Evolutionary conservation across 2,113 vertebrate genomes (phyloP).

Genomic region (Pao palembangensis): DNA sequence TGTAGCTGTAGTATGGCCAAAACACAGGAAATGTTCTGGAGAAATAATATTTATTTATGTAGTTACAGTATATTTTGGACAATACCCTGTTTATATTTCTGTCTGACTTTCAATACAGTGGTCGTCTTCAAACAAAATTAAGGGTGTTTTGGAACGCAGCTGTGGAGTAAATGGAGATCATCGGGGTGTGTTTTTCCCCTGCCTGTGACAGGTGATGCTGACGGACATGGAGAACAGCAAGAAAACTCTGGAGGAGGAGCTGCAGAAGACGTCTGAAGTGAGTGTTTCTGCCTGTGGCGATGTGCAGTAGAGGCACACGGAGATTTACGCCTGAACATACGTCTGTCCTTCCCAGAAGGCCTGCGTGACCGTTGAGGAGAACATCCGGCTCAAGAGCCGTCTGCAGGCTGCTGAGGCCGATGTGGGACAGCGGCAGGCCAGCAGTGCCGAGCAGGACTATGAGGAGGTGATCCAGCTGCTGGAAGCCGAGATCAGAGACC

Average conservation of each 20-base stretch:
- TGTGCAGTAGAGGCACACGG: neutral
- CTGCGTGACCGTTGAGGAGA: conserved; percentile 79
- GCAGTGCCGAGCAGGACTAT: conserved; percentile 85
- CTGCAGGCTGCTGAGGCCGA: conserved; percentile 78
- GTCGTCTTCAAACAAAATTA: neutral
- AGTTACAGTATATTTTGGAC: neutral
- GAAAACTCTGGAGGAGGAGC: conserved; percentile 81
- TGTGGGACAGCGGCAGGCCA: conserved; percentile 68
- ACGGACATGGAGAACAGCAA: conserved; percentile 83
- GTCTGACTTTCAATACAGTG: neutral
- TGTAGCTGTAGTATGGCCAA: too few relatives aligned
- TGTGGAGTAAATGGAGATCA: too few relatives aligned
- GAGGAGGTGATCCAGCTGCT: conserved; percentile 88
- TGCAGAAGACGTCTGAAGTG: conserved; percentile 84
- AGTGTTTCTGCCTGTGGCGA: neutral
- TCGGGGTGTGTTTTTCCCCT: conserved; percentile 3
- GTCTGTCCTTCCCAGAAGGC: conserved; percentile 74
- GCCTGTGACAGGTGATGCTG: conserved; percentile 74
- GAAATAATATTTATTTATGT: neutral
- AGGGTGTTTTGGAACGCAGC: too few relatives aligned
- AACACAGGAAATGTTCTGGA: too few relatives aligned
- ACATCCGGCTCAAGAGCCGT: conserved; percentile 76
- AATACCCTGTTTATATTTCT: too few relatives aligned
- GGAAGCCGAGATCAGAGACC: conserved; percentile 86
- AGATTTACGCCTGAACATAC: neutral